phyloP scores from a whole-genome alignment of 2,113 vertebrate genomes.

The Brachirus orientalis region DNA sequence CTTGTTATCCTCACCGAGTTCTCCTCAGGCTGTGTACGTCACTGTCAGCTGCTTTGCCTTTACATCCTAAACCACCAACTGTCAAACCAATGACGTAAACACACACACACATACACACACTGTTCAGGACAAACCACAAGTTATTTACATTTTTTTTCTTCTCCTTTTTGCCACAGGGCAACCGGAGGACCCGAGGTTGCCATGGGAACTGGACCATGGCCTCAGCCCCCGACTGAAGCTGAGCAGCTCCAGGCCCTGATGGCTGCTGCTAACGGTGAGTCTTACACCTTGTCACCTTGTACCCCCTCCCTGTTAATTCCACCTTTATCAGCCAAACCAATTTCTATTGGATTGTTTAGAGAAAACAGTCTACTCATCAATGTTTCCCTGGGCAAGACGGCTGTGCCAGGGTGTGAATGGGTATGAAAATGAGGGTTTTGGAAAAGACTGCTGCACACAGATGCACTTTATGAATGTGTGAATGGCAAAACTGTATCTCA shows the following conservation, averaged over 20 bases:
- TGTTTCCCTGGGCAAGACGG: too few species aligned
- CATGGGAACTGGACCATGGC: constrained; percentile 97
- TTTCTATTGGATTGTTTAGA: too few species aligned
- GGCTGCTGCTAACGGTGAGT: constrained; percentile 94
- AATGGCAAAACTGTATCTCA: constrained; percentile 24
- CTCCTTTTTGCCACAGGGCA: constrained; percentile 63
- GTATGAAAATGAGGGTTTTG: too few species aligned
- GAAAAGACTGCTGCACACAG: too few species aligned
- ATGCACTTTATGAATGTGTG: too few species aligned
- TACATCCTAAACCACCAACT: constrained; percentile 53
- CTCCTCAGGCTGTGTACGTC: constrained; percentile 54
- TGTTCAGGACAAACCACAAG: constrained; percentile 14
- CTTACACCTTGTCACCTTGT: constrained; percentile 16
- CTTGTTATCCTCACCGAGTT: constrained; percentile 42
- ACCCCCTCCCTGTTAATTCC: background rate
- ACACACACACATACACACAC: constrained; percentile 23
- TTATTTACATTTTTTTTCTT: constrained; percentile 51
- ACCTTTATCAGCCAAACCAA: too few species aligned
- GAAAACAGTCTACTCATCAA: too few species aligned
- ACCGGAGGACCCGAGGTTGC: constrained; percentile 83
- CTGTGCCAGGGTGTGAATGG: too few species aligned
- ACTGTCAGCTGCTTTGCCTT: constrained; percentile 72
- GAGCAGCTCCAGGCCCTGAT: constrained; percentile 98
- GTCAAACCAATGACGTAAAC: constrained; percentile 39
- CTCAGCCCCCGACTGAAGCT: constrained; percentile 95